Evolutionary conservation across 2,113 vertebrate species (phyloP), one percentile per base, ranked within the genome.

Genomic region (sheep (Ovis aries)): DNA sequence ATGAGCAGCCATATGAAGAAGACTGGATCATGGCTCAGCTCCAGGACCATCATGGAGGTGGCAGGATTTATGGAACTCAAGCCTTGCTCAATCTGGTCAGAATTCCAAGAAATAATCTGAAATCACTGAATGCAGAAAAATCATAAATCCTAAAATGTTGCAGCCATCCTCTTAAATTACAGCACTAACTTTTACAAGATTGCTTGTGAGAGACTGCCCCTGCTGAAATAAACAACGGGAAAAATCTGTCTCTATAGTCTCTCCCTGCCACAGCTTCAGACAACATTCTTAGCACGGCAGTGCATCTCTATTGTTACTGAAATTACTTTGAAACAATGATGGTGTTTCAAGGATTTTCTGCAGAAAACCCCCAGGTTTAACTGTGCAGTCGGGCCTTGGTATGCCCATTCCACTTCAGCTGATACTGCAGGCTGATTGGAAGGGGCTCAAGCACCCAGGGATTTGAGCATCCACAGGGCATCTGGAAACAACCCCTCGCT

Each of bases 81-180:
- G 50, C 4, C 36, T 86, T 88, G 36, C 25, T 48, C 53, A 3
- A 5, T 52, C 27, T 11, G 9, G 77, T 64, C 85, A 71, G 23
- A 94, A 93, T 60, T 85, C 82, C 86, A 89, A 81, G 77, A 95
- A 94, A 74, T n/a, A 25, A 59, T 36, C 87, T 43, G 33, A 74
- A 64, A 48, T 19, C 13, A 5, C 64, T 27, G 19, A 33, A 81
- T 43, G 11, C 2, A 85, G 64, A 88, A 57, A 85, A 43, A 36
- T 16, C 87, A 29, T 43, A 57, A 93, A 87, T 40, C 55, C 77
- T 6, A 19, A 86, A n/a, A 19, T 15, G 11, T 33, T 57, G 23
- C 25, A 25, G 6, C n/a, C 48, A 50, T 31, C 36, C 17, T 85
- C 7, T n/a, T 27, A 10, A 3, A 6, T 43, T 59, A 43, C 19